Percentiles rank a stretch among this genome's conserved stretches.
Evolutionary conservation across 2,113 vertebrate genomes (phyloP).

Genomic region (Tautogolabrus adspersus): DNA sequence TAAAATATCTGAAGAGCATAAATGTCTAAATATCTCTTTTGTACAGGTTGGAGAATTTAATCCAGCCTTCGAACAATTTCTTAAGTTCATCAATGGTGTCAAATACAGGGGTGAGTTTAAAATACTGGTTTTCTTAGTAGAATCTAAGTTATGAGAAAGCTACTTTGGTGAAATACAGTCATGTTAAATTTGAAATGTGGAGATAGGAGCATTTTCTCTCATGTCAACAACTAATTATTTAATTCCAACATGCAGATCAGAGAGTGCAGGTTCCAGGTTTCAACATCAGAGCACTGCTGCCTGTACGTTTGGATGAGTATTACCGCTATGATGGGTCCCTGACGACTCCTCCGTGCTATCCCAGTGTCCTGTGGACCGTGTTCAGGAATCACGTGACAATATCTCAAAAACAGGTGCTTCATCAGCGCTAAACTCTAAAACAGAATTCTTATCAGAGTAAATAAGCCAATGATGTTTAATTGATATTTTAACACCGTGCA

Average conservation of each 20-base stretch:
- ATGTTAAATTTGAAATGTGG: too few relatives aligned
- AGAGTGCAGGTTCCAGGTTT: slow-evolving; percentile 86
- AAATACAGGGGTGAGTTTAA: slow-evolving; percentile 88
- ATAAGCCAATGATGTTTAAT: too few relatives aligned
- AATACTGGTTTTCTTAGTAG: neutral
- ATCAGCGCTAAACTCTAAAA: neutral
- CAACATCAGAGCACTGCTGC: slow-evolving; percentile 88
- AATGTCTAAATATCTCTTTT: slow-evolving; percentile 21
- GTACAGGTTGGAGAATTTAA: slow-evolving; percentile 90
- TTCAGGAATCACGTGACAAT: slow-evolving; percentile 89
- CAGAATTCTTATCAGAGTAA: too few relatives aligned
- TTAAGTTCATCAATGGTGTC: slow-evolving; percentile 87
- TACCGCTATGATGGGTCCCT: slow-evolving; percentile 95
- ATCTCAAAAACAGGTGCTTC: slow-evolving; percentile 89
- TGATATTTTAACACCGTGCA: neutral
- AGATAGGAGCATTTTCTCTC: neutral
- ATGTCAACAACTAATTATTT: neutral
- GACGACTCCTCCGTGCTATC: slow-evolving; percentile 95
- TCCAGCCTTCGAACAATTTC: slow-evolving; percentile 89
- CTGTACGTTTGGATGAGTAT: slow-evolving; percentile 87
- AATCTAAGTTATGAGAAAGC: neutral
- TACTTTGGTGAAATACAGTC: neutral
- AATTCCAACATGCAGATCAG: slow-evolving; percentile 82
- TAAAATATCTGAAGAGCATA: neutral
- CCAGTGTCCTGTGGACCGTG: slow-evolving; percentile 93